Base-by-base conservation (phyloP, 2,888 invertebrate species). In the Clusia tigrina region DNA sequence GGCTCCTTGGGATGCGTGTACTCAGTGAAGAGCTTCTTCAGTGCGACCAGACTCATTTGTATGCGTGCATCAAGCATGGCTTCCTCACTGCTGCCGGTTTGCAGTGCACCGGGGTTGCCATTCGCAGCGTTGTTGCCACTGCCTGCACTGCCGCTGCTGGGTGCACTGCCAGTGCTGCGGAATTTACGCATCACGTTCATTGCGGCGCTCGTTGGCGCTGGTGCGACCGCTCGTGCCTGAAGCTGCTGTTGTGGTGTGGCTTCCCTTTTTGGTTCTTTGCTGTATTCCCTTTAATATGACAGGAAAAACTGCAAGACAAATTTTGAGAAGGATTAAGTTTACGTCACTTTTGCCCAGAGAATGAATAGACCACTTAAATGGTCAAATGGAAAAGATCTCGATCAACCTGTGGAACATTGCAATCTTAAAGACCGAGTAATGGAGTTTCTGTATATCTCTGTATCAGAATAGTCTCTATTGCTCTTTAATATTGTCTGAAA, bases 141-240 rank as follows among this genome's bases (percentile, higher is more conserved):
- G 71, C 84, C 82, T 69, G 85, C 81, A 70, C 85, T 84, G 72
- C 85, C 85, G 72, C 88, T 88, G 25, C 66, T 58, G 56, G 71
- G 66, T 51, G 70, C 65, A 56, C 60, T 65, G 46, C 77, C 74
- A 48, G 75, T 72, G 72, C 81, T 78, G 83, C 95, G 89, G 85
- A 95, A 88, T 88, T 95, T 96, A 78, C 94, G 89, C 94, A 95
- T 93, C 79, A 95, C 90, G 87, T 95, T 95, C 95, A 95, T 95
- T 62, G 55, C 10, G 37, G 38, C n/a, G n/a, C n/a, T n/a, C 54
- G 24, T 54, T 32, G 32, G 32, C 26, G n/a, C n/a, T 23, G 6
- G 17, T 24, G 10, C 6, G 54, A 42, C 15, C 42, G 42, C n/a
- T 9, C 9, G 42, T 17, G 9, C 3, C n/a, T n/a, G n/a, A 22